These are phyloP conservation scores for Heliconius ethilla DNA, from an alignment of 2,888 invertebrate species.

Conservation along the genomic window DNA sequence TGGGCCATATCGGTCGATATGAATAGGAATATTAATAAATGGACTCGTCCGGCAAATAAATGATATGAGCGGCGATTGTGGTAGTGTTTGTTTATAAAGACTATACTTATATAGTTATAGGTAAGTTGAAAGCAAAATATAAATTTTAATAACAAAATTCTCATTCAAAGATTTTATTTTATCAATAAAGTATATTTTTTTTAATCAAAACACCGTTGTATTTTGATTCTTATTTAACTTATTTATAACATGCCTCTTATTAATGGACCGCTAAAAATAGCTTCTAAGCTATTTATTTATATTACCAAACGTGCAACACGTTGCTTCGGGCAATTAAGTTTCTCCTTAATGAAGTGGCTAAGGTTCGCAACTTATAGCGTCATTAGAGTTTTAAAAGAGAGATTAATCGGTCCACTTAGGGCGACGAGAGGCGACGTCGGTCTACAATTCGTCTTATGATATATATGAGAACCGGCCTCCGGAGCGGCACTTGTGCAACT, in stretches of 20 bases:
- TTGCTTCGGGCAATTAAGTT: constrained; percentile 24
- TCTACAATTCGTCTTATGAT: constrained; percentile 41
- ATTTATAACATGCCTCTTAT: background rate
- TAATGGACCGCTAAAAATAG: background rate
- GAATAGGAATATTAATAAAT: constrained; percentile 49
- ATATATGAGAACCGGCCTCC: constrained; percentile 41
- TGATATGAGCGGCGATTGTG: constrained; percentile 36
- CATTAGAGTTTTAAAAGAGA: constrained; percentile 35
- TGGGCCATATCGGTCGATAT: constrained; percentile 45
- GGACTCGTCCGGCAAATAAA: constrained; percentile 45
- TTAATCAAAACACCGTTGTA: too few species aligned
- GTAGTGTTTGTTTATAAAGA: constrained; percentile 34
- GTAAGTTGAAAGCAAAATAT: background rate
- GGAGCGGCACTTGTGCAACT: constrained; percentile 38
- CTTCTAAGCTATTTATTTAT: constrained; percentile 1
- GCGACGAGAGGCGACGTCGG: constrained; percentile 31
- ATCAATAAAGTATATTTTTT: too few species aligned
- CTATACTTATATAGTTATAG: background rate
- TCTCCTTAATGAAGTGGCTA: constrained; percentile 34
- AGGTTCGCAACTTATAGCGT: constrained; percentile 30
- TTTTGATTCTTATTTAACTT: background rate
- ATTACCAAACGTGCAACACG: background rate
- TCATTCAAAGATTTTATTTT: too few species aligned
- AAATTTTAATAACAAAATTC: background rate
- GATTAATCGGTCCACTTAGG: constrained; percentile 39